Base-by-base conservation (phyloP, 2,797 vertebrate species). In the Pipistrellus nathusii region DNA sequence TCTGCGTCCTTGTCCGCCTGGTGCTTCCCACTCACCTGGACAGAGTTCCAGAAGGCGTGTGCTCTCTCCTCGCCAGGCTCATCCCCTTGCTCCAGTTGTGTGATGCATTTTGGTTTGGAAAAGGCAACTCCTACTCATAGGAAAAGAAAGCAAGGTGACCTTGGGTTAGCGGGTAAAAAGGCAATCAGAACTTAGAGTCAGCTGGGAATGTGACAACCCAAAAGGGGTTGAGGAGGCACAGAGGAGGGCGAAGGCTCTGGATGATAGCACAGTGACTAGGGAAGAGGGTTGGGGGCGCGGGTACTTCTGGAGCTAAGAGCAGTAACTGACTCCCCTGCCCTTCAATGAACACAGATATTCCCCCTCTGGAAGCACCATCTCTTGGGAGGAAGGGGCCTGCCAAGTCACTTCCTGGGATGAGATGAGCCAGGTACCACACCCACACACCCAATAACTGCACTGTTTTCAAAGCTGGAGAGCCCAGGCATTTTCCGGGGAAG, bases 61-160 rank as follows among this genome's bases (percentile, higher is more conserved):
- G 1, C 35, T 84, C 66, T 88, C 72, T 35, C 91, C 90, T 87
- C 72, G 59, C 88, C 95, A 96, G 59, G 88, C 2, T 75, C 32
- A 0, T 92, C 76, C 25, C 86, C 89, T 94, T 91, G 86, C 64
- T 97, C 96, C 93, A 97, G 94, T 14, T 96, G 94, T 55, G 32
- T 64, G 62, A 97, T 95, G 86, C 94, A 91, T 77, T 71, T 88
- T 10, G 88, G 94, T 88, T 95, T 96, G 51, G 83, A 78, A 95
- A 95, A 88, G 30, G 69, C 55, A 85, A 90, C 82, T 75, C 91
- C 91, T 96, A 85, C n/a, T 88, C 83, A 85, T 53, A 78, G 59
- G 53, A 64, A 92, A 87, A 73, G 92, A 94, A 88, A 76, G 1
- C 62, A 77, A 87, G 62, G 30, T 17, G 44, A 77, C 18, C 55